phyloP scores from a whole-genome alignment of 2,797 vertebrate species.

The Craterocephalus amniculus region DNA sequence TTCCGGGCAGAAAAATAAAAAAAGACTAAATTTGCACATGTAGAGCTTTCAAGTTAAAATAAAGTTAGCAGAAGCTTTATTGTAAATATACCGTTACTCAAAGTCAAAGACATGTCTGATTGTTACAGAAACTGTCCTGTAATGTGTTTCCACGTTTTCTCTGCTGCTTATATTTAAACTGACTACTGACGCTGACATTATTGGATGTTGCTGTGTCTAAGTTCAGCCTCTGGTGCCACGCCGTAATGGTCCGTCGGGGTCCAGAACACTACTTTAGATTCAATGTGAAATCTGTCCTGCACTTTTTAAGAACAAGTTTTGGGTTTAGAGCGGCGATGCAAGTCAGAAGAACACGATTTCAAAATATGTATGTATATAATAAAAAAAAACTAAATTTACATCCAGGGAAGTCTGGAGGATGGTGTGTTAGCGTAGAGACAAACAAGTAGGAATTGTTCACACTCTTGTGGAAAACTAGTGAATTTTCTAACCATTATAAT shows the following conservation, averaged over 20 bases:
- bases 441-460: slow-evolving; percentile 50
- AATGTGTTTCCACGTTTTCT: slow-evolving; percentile 41
- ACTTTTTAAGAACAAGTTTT: slow-evolving; percentile 81
- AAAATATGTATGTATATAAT: neutral
- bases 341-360: slow-evolving; percentile 5
- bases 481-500: slow-evolving; percentile 55
- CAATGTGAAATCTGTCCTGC: slow-evolving; percentile 75
- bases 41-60: slow-evolving; percentile 69
- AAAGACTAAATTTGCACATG: slow-evolving; percentile 71
- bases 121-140: slow-evolving; percentile 47
- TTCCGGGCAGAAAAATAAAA: slow-evolving; percentile 53
- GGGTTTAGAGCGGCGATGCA: slow-evolving; percentile 62
- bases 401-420: slow-evolving; percentile 56
- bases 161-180: slow-evolving; percentile 64
- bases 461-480: slow-evolving; percentile 48
- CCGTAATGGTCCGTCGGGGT: slow-evolving; percentile 48
- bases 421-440: slow-evolving; percentile 64
- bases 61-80: slow-evolving; percentile 58
- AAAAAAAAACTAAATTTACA: slow-evolving; percentile 3
- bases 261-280: slow-evolving; percentile 67
- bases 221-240: slow-evolving; percentile 8
- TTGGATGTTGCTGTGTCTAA: slow-evolving; percentile 48
- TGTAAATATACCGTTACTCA: slow-evolving; percentile 70
- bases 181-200: slow-evolving; percentile 56
- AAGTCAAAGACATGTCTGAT: slow-evolving; percentile 50